These are phyloP conservation scores for Elymnias hypermnestra DNA, from an alignment of 1,140 invertebrate genomes.

Conservation along the genomic window DNA sequence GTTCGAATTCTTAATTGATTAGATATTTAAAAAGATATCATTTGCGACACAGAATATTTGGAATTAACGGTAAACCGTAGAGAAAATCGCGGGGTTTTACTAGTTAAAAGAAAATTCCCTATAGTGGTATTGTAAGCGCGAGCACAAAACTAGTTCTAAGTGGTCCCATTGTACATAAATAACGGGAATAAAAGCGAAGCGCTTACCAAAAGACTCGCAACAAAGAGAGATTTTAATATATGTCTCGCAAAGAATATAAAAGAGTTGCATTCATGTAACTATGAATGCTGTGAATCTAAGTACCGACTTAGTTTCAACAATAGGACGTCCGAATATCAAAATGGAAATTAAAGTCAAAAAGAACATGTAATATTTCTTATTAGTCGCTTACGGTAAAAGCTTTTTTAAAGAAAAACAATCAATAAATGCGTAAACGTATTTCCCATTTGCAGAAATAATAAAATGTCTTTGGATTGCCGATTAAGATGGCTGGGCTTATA, in stretches of 20 bases:
- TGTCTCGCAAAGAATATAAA: slow-evolving; percentile 10
- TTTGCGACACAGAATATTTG: too few relatives aligned
- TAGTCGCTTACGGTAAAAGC: too few relatives aligned
- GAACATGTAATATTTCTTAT: too few relatives aligned
- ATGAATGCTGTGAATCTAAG: slow-evolving; percentile 4
- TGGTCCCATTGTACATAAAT: slow-evolving; percentile 3
- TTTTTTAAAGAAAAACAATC: too few relatives aligned
- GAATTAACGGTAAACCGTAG: too few relatives aligned
- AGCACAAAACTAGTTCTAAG: slow-evolving; percentile 4
- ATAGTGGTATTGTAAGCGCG: slow-evolving; percentile 5
- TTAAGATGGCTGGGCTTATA: too few relatives aligned
- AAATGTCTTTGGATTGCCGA: too few relatives aligned
- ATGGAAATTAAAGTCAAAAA: not conserved
- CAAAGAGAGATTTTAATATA: slow-evolving; percentile 19
- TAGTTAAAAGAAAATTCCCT: not conserved
- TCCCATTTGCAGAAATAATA: too few relatives aligned
- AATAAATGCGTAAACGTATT: too few relatives aligned
- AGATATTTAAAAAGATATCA: too few relatives aligned
- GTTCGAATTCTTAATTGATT: too few relatives aligned
- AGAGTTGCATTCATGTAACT: slow-evolving; percentile 10
- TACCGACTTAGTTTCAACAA: slow-evolving; percentile 5
- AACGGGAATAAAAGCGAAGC: slow-evolving; percentile 5
- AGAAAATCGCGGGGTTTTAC: too few relatives aligned
- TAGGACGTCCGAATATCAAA: not conserved
- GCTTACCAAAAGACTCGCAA: not conserved